A percentile compares a stretch with the other conserved stretches of the same genome.
phyloP scores from a whole-genome alignment of 1,140 invertebrate species.

The Propsilocerus akamusi region DNA sequence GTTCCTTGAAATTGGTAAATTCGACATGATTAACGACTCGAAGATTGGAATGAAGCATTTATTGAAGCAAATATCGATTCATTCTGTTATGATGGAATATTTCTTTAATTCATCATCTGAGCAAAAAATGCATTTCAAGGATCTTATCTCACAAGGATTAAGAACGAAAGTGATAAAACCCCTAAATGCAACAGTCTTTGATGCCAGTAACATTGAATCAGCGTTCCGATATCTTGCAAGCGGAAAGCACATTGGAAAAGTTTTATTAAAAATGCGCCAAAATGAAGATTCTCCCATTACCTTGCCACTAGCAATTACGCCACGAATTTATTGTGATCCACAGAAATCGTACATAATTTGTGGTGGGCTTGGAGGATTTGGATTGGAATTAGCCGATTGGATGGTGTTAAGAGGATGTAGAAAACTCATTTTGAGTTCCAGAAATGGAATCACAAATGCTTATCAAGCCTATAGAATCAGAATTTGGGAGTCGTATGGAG shows the following conservation, averaged over 20 bases:
- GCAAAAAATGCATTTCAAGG: slow-evolving; percentile 25
- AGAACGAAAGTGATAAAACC: slow-evolving; percentile 41
- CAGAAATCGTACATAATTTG: slow-evolving; percentile 33
- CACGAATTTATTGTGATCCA: slow-evolving; percentile 26
- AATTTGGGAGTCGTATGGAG: background rate
- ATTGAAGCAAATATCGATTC: slow-evolving; percentile 66
- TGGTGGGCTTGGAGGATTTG: slow-evolving; percentile 78
- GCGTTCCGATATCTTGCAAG: slow-evolving; percentile 60
- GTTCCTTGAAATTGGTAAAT: slow-evolving; percentile 64
- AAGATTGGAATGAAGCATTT: slow-evolving; percentile 55
- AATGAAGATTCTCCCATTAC: slow-evolving; percentile 10
- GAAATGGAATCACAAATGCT: no score
- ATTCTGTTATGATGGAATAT: slow-evolving; percentile 69
- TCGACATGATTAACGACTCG: slow-evolving; percentile 45
- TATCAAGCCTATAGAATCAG: slow-evolving; percentile 7
- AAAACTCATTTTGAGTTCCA: no score
- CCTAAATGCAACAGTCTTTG: slow-evolving; percentile 36
- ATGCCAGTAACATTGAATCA: slow-evolving; percentile 37
- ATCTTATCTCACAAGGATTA: slow-evolving; percentile 40
- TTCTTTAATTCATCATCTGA: slow-evolving; percentile 28
- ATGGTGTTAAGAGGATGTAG: slow-evolving; percentile 57
- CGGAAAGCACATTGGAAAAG: slow-evolving; percentile 83
- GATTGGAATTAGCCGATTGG: slow-evolving; percentile 77
- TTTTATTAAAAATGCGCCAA: slow-evolving; percentile 24
- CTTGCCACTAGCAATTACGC: slow-evolving; percentile 14